These are phyloP conservation scores for Smutsia gigantea DNA, from an alignment of 2,797 vertebrate species.

Conservation along the genomic window DNA sequence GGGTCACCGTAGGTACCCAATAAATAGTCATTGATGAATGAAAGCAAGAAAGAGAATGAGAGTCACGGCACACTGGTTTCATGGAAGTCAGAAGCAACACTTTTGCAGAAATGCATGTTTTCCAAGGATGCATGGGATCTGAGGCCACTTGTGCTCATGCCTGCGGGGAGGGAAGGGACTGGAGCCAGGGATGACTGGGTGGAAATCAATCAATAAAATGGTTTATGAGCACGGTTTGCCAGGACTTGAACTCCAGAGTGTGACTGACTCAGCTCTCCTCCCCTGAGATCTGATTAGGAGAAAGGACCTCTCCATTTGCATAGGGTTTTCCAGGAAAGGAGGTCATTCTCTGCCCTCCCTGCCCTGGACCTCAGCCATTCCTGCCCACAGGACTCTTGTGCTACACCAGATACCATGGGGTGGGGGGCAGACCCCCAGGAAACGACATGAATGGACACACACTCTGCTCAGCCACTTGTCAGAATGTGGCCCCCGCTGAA, in stretches of 20 bases:
- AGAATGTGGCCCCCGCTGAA: fast-evolving
- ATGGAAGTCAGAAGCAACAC: not conserved
- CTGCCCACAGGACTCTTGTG: not conserved
- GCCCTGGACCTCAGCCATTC: not conserved
- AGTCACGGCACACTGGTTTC: not conserved
- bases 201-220: not conserved
- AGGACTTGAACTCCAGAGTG: not conserved
- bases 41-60: not conserved
- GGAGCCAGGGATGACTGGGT: not conserved
- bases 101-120: not conserved
- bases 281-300: not conserved
- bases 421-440: not conserved
- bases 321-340: not conserved
- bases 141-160: not conserved
- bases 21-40: not conserved
- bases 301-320: not conserved
- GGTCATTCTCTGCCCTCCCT: not conserved
- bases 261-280: not conserved
- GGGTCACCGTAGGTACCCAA: not conserved
- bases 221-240: not conserved
- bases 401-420: not conserved
- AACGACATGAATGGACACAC: fast-evolving
- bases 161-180: not conserved
- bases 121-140: fast-evolving
- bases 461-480: not conserved